These are phyloP conservation scores for Meandrusa payeni DNA, from an alignment of 2,888 invertebrate species.

Conservation along the genomic window DNA sequence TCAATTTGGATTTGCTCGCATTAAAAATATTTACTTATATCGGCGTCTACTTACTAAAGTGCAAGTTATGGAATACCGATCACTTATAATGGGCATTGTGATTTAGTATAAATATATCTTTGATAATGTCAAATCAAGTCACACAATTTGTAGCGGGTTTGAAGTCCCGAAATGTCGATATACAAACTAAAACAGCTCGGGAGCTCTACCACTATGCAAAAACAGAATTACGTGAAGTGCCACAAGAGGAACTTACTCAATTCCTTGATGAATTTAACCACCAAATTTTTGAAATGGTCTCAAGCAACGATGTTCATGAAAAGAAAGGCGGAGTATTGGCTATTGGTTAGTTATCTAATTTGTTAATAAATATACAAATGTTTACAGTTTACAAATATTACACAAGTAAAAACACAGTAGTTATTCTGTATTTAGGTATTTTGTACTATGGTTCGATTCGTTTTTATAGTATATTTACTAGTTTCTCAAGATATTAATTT, in stretches of 20 bases:
- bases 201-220: constrained; percentile 95
- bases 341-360: constrained; percentile 83
- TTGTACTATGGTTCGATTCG: too few relatives aligned
- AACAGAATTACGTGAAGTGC: constrained; percentile 93
- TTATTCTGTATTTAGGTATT: too few relatives aligned
- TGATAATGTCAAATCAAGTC: constrained; percentile 81
- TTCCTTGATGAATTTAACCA: constrained; percentile 98
- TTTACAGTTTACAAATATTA: too few relatives aligned
- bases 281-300: constrained; percentile 97
- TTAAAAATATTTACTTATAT: constrained; percentile 1
- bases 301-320: constrained; percentile 94
- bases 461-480: too few relatives aligned
- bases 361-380: background rate
- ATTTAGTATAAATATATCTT: constrained; percentile 5
- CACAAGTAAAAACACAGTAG: too few relatives aligned
- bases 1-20: too few relatives aligned
- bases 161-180: constrained; percentile 93
- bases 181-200: constrained; percentile 91
- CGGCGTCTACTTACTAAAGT: background rate
- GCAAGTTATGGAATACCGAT: background rate
- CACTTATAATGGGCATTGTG: background rate
- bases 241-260: constrained; percentile 92
- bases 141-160: constrained; percentile 92
- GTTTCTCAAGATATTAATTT: too few relatives aligned
- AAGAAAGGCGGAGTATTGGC: constrained; percentile 97